Percentiles rank a stretch among this genome's conserved stretches.
phyloP scores from a whole-genome alignment of 2,888 invertebrate genomes.

The Scotopteryx bipunctaria region DNA sequence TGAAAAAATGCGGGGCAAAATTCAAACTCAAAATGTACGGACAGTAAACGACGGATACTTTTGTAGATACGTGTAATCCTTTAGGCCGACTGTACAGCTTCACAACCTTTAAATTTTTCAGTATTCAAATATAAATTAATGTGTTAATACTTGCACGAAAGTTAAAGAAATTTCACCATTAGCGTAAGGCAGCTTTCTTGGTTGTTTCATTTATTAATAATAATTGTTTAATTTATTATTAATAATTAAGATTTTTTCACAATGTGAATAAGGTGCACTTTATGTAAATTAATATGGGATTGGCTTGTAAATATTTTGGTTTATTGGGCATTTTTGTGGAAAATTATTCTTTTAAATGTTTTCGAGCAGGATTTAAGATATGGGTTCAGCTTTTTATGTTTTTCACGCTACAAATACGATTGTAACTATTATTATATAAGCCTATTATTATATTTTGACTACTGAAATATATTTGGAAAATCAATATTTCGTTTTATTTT shows the following conservation, averaged over 20 bases:
- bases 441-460: conserved; percentile 84
- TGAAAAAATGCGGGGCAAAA: no score
- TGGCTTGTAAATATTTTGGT: conserved; percentile 59
- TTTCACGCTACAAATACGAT: conserved; percentile 72
- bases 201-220: conserved; percentile 48
- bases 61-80: background rate
- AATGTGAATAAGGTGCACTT: conserved; percentile 76
- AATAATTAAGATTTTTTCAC: conserved; percentile 57
- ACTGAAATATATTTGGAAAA: conserved; percentile 83
- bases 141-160: conserved; percentile 60
- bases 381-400: conserved; percentile 30
- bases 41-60: background rate
- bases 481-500: conserved; percentile 41
- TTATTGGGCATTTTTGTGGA: conserved; percentile 41
- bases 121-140: conserved; percentile 28
- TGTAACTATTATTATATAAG: conserved; percentile 81
- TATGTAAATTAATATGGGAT: conserved; percentile 65
- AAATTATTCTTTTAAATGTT: conserved; percentile 37
- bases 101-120: conserved; percentile 26
- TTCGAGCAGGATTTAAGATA: conserved; percentile 37
- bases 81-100: conserved; percentile 1
- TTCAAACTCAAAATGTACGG: background rate
- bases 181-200: conserved; percentile 52
- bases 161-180: conserved; percentile 64
- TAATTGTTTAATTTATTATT: conserved; percentile 46